Evolutionary conservation across 1,140 invertebrate genomes (phyloP), one percentile per base, ranked within the genome.

Genomic region (Eumaeus atala): DNA sequence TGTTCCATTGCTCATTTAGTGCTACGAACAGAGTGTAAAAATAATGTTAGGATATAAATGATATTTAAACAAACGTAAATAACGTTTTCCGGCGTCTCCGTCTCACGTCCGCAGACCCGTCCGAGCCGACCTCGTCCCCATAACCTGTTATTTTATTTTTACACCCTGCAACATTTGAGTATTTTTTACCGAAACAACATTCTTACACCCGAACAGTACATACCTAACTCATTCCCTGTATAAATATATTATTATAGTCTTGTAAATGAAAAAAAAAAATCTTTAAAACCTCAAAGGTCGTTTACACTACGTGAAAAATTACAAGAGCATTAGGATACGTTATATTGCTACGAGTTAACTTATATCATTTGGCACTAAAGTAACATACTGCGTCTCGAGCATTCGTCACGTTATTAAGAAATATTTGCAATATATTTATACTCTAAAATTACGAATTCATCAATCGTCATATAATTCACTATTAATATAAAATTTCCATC

Each of bases 291-390:
- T 87, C 79, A 77, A 74, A 87, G 81, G 83, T 84, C 67, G 75
- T 77, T 83, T 80, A 82, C 76, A 82, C 81, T 84, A 84, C 79
- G 72, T 74, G 78, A 86, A 72, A 82, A 81, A 80, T 80, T 83
- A 86, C 74, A 82, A 86, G 77, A 81, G 72, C 74, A 80, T 87
- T 84, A 84, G 78, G 81, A 77, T 81, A 84, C 76, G 71, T 76
- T 74, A 84, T 84, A 84, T 84, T 76, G 81, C 81, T 87, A 87
- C 78, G 69, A 86, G 81, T 84, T 82, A 86, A 86, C 76, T 84
- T 84, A 87, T 87, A 87, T 87, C 84, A 87, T 87, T 87, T 87
- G 84, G 84, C 84, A 87, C 84, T 84, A 87, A 87, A 82, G 78
- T 84, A 87, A 87, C 81, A 82, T 87, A 87, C 84, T 84, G 81